These are phyloP conservation scores for Cybosia mesomella DNA, from an alignment of 2,888 invertebrate species.

Conservation along the genomic window DNA sequence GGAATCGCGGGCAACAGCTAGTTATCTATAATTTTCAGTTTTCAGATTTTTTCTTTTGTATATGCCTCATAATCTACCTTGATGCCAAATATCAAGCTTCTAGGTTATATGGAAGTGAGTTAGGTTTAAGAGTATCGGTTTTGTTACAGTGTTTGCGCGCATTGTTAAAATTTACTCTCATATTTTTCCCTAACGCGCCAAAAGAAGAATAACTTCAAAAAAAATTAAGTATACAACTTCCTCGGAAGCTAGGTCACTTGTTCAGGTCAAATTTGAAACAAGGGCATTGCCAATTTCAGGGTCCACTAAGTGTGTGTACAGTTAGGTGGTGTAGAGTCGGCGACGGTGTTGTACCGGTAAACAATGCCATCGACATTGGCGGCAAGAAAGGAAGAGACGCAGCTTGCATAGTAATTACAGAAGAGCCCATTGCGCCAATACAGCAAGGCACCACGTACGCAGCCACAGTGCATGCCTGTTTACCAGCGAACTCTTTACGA, in stretches of 20 bases:
- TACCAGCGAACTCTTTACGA: conserved; percentile 33
- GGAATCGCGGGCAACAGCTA: too few species aligned
- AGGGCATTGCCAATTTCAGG: conserved; percentile 86
- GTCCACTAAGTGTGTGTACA: conserved; percentile 78
- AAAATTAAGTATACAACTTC: conserved; percentile 28
- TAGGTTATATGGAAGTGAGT: too few species aligned
- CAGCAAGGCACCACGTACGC: conserved; percentile 52
- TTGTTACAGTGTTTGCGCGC: too few species aligned
- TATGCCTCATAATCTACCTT: too few species aligned
- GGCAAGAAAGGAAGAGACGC: conserved; percentile 84
- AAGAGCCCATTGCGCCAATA: conserved; percentile 55
- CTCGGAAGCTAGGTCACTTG: conserved; percentile 56
- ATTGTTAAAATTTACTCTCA: too few species aligned
- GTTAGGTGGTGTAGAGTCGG: conserved; percentile 71
- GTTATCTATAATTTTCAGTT: too few species aligned
- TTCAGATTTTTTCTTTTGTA: too few species aligned
- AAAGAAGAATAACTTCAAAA: too few species aligned
- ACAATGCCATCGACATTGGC: conserved; percentile 84
- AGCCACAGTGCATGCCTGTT: conserved; percentile 25
- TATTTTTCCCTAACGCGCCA: too few species aligned
- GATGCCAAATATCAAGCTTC: too few species aligned
- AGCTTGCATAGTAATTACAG: conserved; percentile 75
- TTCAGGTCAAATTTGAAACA: conserved; percentile 70
- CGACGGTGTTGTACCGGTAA: conserved; percentile 63
- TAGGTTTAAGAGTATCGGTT: too few species aligned